Base-by-base conservation (phyloP, 1,140 invertebrate species). In the Dreissena rostriformis region DNA sequence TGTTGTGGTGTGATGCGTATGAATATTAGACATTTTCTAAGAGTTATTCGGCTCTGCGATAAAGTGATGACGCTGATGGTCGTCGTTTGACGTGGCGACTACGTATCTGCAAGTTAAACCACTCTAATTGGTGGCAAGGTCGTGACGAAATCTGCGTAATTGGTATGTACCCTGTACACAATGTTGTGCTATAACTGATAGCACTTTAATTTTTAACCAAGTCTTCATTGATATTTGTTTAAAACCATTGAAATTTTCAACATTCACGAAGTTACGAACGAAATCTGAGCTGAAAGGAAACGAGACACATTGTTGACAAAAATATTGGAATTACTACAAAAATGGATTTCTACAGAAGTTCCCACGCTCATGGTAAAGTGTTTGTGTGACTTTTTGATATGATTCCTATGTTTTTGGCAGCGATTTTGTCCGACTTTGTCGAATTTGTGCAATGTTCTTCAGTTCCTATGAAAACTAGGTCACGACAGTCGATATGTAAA, bases 91-190 rank as follows among this genome's bases (percentile, higher is more conserved):
- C 96, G 96, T 97, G 96, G 96, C 96, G 96, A 96, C 96, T 97
- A 97, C 96, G 96, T 97, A 97, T 96, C 96, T 96, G 95, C 95
- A 95, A 93, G 92, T 96, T 96, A 96, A 39, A 96, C 96, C 96
- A 97, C 96, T 97, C 96, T 96, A 96, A 96, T 96, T 96, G 96
- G 96, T 96, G 82, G 96, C 96, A 96, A 96, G 97, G 95, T 96
- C 96, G 96, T 97, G 96, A 97, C 96, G 96, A 97, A 96, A 96
- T 97, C 96, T 97, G 97, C 96, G 96, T 97, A 97, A 97, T 96
- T 96, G 96, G 96, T 97, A 96, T 96, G 96, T 96, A 96, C 91
- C 90, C 92, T 91, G 89, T 88, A 88, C 89, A 93, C 92, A 90
- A 91, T 91, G 79, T 61, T 24, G 39, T 5, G 39, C 39, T 39